Base-by-base conservation (phyloP, 2,888 invertebrate species). In the Microctonus hyperodae region DNA sequence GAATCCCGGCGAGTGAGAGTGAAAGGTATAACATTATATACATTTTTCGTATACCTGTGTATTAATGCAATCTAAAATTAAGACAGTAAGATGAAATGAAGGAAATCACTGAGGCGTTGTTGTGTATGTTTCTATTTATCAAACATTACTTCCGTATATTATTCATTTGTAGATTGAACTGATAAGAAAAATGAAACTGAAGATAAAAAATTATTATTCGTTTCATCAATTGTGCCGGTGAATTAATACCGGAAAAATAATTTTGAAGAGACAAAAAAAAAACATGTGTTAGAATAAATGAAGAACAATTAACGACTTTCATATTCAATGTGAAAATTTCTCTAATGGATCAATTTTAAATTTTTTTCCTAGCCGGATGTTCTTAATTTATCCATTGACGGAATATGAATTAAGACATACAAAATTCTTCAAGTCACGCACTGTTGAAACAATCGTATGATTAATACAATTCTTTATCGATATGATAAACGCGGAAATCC, bases 21-120 rank as follows among this genome's bases (percentile, higher is more conserved):
- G 70, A 70, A 70, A 70, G 69, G 64, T 37, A n/a, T n/a, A 35
- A 61, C 68, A 64, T 70, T 68, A 61, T 68, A 68, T 68, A 70
- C n/a, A n/a, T 64, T 68, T 65, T 68, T 66, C 22, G 28, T 55
- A 51, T 57, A 11, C 16, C 9, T 20, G 7, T 44, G n/a, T n/a
- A 44, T 13, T 37, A 44, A 20, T 44, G 44, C 1, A 44, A 44
- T 44, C 44, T 44, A 6, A 44, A 44, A 44, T 44, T 44, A 44
- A 44, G 16, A 16, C 44, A 44, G 7, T 7, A 44, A 9, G 16
- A 16, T 16, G 44, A 44, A 44, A 44, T 44, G 16, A 44, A 22
- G 22, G 51, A 51, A 51, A 51, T 16, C 3, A 16, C 44, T 16
- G 16, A 16, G 44, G 44, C 44, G 44, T 44, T 44, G 16, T 44